Evolutionary conservation across 2,888 invertebrate genomes (phyloP), one percentile per base, ranked within the genome.

Genomic region (Alloscopus bannaensis): DNA sequence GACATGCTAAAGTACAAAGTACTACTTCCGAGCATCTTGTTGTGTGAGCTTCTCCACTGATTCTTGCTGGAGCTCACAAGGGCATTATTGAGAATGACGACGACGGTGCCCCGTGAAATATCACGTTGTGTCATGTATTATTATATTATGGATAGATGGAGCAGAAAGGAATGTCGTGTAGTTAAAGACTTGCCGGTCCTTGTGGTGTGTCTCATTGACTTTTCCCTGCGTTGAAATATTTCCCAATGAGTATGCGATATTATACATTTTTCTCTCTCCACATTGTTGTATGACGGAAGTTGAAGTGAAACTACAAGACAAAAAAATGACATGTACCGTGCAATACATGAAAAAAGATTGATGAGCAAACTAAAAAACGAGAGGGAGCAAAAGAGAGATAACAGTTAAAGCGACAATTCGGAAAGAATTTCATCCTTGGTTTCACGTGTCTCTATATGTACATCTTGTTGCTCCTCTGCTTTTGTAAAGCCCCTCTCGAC

Each of bases 171-270:
- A 64, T 64, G 45, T 16, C 2, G 64, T 42, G 42, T 16, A 24
- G 18, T 20, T n/a, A n/a, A n/a, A n/a, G n/a, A n/a, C n/a, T n/a
- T 26, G 45, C 24, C 45, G 64, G 42, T 26, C 45, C 16, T 36
- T 8, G n/a, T n/a, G n/a, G n/a, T n/a, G n/a, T n/a, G 8, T 36
- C 64, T 42, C 24, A 64, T 22, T 64, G 20, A 18, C 45, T 45
- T n/a, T n/a, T n/a, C n/a, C 16, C 0, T 8, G n/a, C 26, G 45
- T 64, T 64, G 64, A 64, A 64, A 64, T 64, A 64, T 64, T 64
- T 42, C 16, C 20, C 28, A 24, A 64, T 64, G 57, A 28, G 29
- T 11, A 18, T 26, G 57, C 57, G 28, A 57, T 57, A 57, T 57
- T 47, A n/a, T n/a, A n/a, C n/a, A n/a, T n/a, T n/a, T n/a, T n/a